phyloP scores from a whole-genome alignment of 2,113 vertebrate genomes.

The Callospermophilus lateralis region DNA sequence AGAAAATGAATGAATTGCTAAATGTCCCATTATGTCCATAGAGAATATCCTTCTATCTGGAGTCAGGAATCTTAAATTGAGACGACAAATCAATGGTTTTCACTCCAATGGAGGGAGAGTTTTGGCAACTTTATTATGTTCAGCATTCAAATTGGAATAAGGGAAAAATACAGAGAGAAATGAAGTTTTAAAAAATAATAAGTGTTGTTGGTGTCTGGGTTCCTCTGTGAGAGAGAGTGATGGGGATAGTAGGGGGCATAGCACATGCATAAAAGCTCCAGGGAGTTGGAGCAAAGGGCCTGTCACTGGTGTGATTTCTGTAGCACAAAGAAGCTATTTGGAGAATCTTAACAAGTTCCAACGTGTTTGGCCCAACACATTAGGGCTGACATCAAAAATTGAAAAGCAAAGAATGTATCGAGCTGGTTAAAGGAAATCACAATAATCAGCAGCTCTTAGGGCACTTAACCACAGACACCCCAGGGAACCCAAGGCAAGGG shows the following conservation, averaged over 20 bases:
- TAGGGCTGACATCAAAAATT: conserved; percentile 82
- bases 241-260: conserved; percentile 62
- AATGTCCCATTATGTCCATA: conserved; percentile 90
- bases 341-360: conserved; percentile 78
- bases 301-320: conserved; percentile 75
- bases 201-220: conserved; percentile 56
- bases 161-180: conserved; percentile 68
- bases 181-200: conserved; percentile 77
- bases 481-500: neutral
- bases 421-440: conserved; percentile 83
- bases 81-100: conserved; percentile 89
- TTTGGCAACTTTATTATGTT: conserved; percentile 88
- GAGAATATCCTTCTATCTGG: conserved; percentile 88
- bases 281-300: conserved; percentile 6
- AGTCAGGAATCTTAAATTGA: conserved; percentile 89
- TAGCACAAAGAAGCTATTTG: conserved; percentile 71
- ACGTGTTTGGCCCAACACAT: conserved; percentile 78
- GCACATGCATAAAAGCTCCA: conserved; percentile 58
- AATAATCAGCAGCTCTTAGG: conserved; percentile 74
- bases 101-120: conserved; percentile 86
- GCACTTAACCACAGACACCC: conserved; percentile 62
- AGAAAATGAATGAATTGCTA: conserved; percentile 92
- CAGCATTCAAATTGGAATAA: conserved; percentile 80
- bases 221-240: conserved; percentile 57
- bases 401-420: conserved; percentile 75